phyloP scores from a whole-genome alignment of 2,888 invertebrate genomes.

The Mimas tiliae region DNA sequence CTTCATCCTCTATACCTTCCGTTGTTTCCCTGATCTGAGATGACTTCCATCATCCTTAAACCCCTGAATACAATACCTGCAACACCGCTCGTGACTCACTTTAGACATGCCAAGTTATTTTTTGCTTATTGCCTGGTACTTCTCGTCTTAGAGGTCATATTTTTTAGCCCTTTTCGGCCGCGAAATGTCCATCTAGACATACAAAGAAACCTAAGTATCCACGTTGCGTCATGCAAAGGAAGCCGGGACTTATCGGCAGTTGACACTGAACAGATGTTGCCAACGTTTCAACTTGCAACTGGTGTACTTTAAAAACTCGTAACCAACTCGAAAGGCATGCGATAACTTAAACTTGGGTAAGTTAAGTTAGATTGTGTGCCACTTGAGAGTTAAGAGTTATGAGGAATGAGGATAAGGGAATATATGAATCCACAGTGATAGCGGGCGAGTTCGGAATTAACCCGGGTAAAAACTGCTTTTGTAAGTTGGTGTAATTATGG shows the following conservation, averaged over 20 bases:
- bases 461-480: constrained; percentile 11
- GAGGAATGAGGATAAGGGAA: constrained; percentile 23
- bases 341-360: constrained; percentile 22
- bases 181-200: not conserved
- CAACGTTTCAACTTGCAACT: constrained; percentile 29
- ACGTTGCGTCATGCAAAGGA: constrained; percentile 27
- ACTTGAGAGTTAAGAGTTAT: constrained; percentile 22
- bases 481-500: constrained; percentile 10
- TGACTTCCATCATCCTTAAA: too few relatives aligned
- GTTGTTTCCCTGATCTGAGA: too few relatives aligned
- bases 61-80: too few relatives aligned
- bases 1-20: too few relatives aligned
- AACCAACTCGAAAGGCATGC: constrained; percentile 22
- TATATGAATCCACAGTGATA: constrained; percentile 16
- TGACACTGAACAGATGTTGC: constrained; percentile 43
- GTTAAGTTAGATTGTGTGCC: constrained; percentile 23
- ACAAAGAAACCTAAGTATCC: not conserved
- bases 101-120: too few relatives aligned
- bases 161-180: not conserved
- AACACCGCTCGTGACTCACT: too few relatives aligned
- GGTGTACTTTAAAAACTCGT: constrained; percentile 35
- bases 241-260: constrained; percentile 30
- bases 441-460: constrained; percentile 1
- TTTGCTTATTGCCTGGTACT: too few relatives aligned
- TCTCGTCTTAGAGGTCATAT: too few relatives aligned